Base-by-base conservation (phyloP, 2,113 vertebrate species). In the Rhodinocichla rosea region DNA sequence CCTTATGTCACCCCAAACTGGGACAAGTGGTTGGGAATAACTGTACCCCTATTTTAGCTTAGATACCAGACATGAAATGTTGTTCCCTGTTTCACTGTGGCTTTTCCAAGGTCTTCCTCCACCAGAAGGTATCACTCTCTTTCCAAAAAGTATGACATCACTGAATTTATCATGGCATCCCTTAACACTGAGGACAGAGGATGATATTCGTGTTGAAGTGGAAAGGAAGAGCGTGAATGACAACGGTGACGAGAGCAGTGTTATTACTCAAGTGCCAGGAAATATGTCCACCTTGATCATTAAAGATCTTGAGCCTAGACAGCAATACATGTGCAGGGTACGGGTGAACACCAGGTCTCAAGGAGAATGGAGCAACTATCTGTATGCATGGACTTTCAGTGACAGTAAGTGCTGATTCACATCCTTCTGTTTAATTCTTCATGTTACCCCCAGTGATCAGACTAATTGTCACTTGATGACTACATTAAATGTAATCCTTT, bases 331-430 rank as follows among this genome's bases (percentile, higher is more conserved):
- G 88, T 98, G 98, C 84, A 97, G 97, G 73, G 98, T 98, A 57
- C 95, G 98, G 70, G 97, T 98, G 55, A 98, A 98, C 81, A 98
- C 97, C 92, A 98, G 97, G 42, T 97, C 97, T 30, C 96, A 97
- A 60, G 98, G 98, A 74, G 98, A 98, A 84, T 98, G 98, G 98
- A 98, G 98, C 89, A 97, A 98, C 81, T 97, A 97, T 30, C 95
- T 98, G 33, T 97, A 94, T 6, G 98, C 98, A 11, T 99, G 99
- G 99, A 99, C 99, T 37, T 98, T 98, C 56, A 99, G 99, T 15
- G 96, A 99, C 84, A 97, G 99, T 99, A 98, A 98, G 98, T 96
- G 52, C 47, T 67, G 28, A 55, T 64, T 85, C 76, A 86, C 57
- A 81, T 86, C 35, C 35, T 73, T 39, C 42, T 75, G 22, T 71